Percentiles rank a stretch among this genome's conserved stretches.
phyloP scores from a whole-genome alignment of 2,797 vertebrate genomes.

The Danionella dracula region DNA sequence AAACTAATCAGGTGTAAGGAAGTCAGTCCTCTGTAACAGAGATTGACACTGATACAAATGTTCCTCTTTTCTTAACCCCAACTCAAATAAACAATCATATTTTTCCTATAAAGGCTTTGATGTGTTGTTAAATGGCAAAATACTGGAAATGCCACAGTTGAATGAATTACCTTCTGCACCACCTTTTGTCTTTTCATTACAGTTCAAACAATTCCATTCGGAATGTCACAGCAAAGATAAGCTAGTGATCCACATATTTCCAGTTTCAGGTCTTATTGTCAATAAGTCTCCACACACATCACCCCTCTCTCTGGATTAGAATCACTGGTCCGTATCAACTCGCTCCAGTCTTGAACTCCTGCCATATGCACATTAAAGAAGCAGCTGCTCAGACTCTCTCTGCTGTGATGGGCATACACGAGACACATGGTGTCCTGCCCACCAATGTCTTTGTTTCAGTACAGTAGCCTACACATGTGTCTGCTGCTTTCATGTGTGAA shows the following conservation, averaged over 20 bases:
- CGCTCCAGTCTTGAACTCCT: neutral
- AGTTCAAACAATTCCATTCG: neutral
- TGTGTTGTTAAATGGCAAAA: too few relatives aligned
- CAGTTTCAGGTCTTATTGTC: slow-evolving; percentile 8
- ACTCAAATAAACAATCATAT: too few relatives aligned
- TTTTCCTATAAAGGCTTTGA: too few relatives aligned
- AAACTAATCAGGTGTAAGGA: too few relatives aligned
- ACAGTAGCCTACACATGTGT: slow-evolving; percentile 3
- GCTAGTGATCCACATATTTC: slow-evolving; percentile 10
- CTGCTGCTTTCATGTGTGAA: neutral
- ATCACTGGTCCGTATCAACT: neutral
- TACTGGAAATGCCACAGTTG: neutral
- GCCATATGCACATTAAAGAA: neutral
- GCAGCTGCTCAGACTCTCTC: neutral
- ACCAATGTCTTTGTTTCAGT: neutral
- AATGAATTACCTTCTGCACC: neutral
- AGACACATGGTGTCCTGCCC: neutral
- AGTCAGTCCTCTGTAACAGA: too few relatives aligned
- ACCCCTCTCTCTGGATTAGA: neutral
- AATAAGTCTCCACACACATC: slow-evolving; percentile 5
- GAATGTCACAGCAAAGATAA: neutral
- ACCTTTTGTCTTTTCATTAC: slow-evolving; percentile 3
- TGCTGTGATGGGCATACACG: neutral
- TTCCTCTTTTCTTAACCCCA: too few relatives aligned
- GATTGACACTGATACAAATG: too few relatives aligned